Base-by-base conservation (phyloP, 2,113 vertebrate genomes). In the Atlantisia rogersi region DNA sequence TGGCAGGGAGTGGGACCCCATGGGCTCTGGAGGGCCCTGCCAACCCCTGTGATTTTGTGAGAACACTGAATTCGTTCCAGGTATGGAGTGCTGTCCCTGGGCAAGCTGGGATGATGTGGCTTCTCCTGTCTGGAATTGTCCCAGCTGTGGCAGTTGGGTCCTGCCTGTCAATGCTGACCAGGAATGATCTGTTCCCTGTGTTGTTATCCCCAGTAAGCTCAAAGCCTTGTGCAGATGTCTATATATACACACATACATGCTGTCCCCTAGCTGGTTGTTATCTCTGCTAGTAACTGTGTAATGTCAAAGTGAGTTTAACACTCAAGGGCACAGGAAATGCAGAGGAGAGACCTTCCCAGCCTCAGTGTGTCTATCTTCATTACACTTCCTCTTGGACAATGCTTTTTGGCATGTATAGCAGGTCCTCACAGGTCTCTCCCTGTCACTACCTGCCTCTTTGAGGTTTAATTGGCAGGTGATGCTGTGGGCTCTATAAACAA, bases 91-190 rank as follows among this genome's bases (percentile, higher is more conserved):
- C 64, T 70, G 37, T 35, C 37, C 37, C 44, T 32, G 56, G 29
- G 26, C 2, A 1, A 3, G 13, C 21, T 11, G 48, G 50, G 40
- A 17, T 58, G 2, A 1, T 6, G 32, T 3, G 2, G 3, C 12
- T 39, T 44, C 12, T 71, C 19, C 15, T 64, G 52, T 16, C 71
- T 78, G 58, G 59, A 29, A 6, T 6, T 25, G 39, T 26, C 26
- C 25, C 12, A n/a, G 73, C 53, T 9, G 39, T 48, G 55, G 55
- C 15, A 75, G 69, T 12, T 15, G 48, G 53, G 11, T 84, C 59
- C 4, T 14, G 55, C 35, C 40, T 81, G 40, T 15, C 50, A 16
- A 2, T 10, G 8, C 1, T 9, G 15, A 8, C 5, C 62, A 44
- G 40, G 10, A 21, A n/a, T 40, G 68, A 5, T 26, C 35, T 71